Percentiles rank a stretch among this genome's conserved stretches.
Evolutionary conservation across 30 jellyfish, hydroid and myxozoan genomes (phyloP).

Genomic region (Aurelia aurita): DNA sequence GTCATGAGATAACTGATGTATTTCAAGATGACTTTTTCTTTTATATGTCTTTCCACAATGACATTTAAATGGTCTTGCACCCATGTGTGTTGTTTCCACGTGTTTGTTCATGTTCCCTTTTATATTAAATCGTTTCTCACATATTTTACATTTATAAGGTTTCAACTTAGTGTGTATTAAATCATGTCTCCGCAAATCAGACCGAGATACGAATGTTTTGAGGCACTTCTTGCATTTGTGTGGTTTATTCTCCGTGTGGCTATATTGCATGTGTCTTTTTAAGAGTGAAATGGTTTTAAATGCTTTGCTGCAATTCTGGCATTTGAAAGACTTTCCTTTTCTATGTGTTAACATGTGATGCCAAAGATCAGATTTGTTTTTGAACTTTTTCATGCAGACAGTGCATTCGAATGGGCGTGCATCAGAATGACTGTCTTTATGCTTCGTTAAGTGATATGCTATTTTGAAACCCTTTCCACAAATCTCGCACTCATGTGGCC

Average conservation of each 20-base stretch:
- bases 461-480: background rate
- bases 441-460: background rate
- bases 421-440: background rate
- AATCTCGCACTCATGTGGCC: conserved; percentile 8
- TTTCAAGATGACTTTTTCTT: background rate
- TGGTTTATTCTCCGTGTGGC: background rate
- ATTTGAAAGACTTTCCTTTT: background rate
- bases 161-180: background rate
- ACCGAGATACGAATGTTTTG: background rate
- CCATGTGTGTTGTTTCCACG: background rate
- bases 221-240: background rate
- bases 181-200: background rate
- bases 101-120: background rate
- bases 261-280: background rate
- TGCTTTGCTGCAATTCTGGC: background rate
- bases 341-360: background rate
- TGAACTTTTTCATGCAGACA: background rate
- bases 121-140: background rate
- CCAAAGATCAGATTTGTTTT: conserved; percentile 1
- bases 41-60: background rate
- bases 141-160: background rate
- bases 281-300: background rate
- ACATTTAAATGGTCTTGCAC: background rate
- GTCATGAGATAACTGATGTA: background rate
- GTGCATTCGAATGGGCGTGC: background rate